Base-by-base conservation (phyloP, 2,888 invertebrate species). In the Eucera pruinosa region DNA sequence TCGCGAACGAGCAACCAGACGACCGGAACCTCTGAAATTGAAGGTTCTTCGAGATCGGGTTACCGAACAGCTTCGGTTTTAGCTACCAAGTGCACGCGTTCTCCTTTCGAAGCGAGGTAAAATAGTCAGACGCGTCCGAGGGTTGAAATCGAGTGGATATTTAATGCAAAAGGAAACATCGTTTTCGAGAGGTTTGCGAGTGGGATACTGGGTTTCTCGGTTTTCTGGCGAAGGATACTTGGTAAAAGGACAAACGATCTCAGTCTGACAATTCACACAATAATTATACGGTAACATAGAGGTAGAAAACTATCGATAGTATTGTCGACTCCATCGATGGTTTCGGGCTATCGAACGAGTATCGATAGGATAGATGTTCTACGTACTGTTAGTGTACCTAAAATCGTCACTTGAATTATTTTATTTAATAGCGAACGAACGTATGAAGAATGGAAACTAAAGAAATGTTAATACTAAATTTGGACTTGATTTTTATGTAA, bases 11-110 rank as follows among this genome's bases (percentile, higher is more conserved):
- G 41, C 43, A 36, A 69, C 48, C 13, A 55, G 48, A 23, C 54
- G 58, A 27, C 33, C 41, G 13, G 25, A n/a, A 41, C 30, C 33
- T 30, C 6, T 48, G 54, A 36, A 74, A 58, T 74, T 45, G 50
- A 45, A 43, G 57, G 39, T 50, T 58, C 55, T 48, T 62, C 47
- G 33, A 33, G 25, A 39, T 41, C 55, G n/a, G 47, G 45, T 50
- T 73, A 57, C 72, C 55, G 48, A 73, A 73, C 39, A 54, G 70
- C 54, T 54, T 60, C 69, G 58, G 54, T 47, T 68, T 15, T 9
- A n/a, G 39, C 0, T n/a, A n/a, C 27, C 20, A 27, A 20, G 27
- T 6, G 27, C 23, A 13, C 23, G 25, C 57, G 57, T n/a, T 15
- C 9, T 66, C 65, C n/a, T 23, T 30, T n/a, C 20, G 20, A 15